Evolutionary conservation across 2,797 vertebrate species (phyloP), one percentile per base, ranked within the genome.

Genomic region (Thripadectes ignobilis): DNA sequence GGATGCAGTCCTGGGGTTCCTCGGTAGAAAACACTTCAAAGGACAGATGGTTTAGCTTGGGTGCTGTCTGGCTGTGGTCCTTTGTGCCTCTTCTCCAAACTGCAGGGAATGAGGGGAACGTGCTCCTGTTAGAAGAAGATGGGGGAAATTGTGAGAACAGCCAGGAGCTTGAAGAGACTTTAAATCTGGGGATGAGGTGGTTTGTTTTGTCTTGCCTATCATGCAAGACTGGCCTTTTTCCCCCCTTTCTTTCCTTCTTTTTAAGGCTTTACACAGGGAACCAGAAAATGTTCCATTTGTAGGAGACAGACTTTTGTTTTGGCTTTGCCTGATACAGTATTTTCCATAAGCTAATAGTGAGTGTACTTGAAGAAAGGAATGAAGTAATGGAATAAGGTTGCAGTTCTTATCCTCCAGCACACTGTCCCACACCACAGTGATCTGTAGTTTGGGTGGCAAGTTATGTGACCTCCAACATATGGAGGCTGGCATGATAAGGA

Each of bases 361-460:
- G 41, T 34, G 59, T 54, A 55, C 69, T 68, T 68, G 73, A 55
- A 18, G 58, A 76, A 61, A 55, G 19, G 36, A 49, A 45, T 92
- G 81, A 93, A 91, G 67, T 82, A 88, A 75, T 88, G 77, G 84
- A 88, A 54, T 76, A 73, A 74, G 38, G 34, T 20, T 91, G 57
- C 30, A 62, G 46, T 68, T 77, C 52, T 74, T 49, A 11, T 6
- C 41, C 45, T 88, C 4, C 46, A 58, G 61, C 17, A 5, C 12
- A 24, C 34, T 84, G 19, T 72, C 27, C 18, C 16, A 7, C 0
- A 4, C 27, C 22, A 12, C 41, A 23, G 62, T 1, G 1, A 9
- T 52, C 34, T 86, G 62, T 39, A 26, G 43, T 39, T 93, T 51
- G 43, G 54, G 61, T 69, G 24, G 1, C 0, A 24, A 49, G 36